Evolutionary conservation across 2,888 invertebrate species (phyloP).

Genomic region (Drosophila sordidula): DNA sequence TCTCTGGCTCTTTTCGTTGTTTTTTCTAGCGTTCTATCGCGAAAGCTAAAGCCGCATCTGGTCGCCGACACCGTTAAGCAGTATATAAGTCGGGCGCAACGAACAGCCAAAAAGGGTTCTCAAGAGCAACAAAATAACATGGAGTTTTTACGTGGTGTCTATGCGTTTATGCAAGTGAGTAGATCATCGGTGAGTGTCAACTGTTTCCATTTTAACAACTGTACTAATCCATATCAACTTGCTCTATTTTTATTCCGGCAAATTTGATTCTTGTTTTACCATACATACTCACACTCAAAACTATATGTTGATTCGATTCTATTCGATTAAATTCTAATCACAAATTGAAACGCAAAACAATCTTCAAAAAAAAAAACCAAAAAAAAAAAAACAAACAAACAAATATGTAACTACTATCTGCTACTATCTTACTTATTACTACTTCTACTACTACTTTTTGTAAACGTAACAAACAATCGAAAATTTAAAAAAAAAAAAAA

Average conservation of each 20-base stretch:
- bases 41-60: slow-evolving; percentile 85
- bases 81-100: slow-evolving; percentile 85
- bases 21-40: slow-evolving; percentile 82
- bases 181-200: slow-evolving; percentile 86
- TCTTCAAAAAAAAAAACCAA: slow-evolving; percentile 18
- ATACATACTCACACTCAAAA: slow-evolving; percentile 31
- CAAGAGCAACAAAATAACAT: slow-evolving; percentile 85
- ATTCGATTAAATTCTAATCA: slow-evolving; percentile 17
- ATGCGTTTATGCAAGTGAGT: slow-evolving; percentile 86
- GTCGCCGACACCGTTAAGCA: slow-evolving; percentile 85
- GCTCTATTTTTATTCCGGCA: slow-evolving; percentile 83
- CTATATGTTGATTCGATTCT: slow-evolving; percentile 24
- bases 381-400: slow-evolving; percentile 33
- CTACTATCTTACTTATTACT: slow-evolving; percentile 70
- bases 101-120: slow-evolving; percentile 83
- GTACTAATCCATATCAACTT: slow-evolving; percentile 85
- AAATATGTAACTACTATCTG: slow-evolving; percentile 68
- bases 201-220: slow-evolving; percentile 83
- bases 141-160: slow-evolving; percentile 86
- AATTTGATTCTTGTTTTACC: slow-evolving; percentile 70
- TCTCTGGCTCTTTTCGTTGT: background rate
- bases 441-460: slow-evolving; percentile 67
- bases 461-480: slow-evolving; percentile 52
- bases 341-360: slow-evolving; percentile 19
- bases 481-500: slow-evolving; percentile 35